Conservation (phyloP, 2,888 invertebrate genomes). For the Aquatica leii region DNA sequence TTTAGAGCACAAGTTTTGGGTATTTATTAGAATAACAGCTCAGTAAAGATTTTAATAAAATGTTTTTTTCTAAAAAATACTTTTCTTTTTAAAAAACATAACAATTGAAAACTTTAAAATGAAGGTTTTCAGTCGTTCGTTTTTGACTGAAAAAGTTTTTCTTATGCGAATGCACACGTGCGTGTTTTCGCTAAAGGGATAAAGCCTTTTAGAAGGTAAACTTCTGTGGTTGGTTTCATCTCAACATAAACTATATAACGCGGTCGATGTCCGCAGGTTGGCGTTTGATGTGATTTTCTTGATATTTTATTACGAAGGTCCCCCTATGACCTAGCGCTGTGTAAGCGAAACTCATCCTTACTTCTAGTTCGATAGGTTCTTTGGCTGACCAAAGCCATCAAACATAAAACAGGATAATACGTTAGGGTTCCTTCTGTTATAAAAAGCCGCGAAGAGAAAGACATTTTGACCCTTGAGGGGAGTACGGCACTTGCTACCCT, state of each 20-base stretch:
- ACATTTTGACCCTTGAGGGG: slow-evolving; percentile 54
- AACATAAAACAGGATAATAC: slow-evolving; percentile 49
- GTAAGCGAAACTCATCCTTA: slow-evolving; percentile 45
- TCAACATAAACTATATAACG: slow-evolving; percentile 44
- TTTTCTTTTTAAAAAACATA: slow-evolving; percentile 1
- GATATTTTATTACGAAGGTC: slow-evolving; percentile 46
- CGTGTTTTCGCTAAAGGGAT: slow-evolving; percentile 19
- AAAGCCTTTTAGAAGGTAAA: slow-evolving; percentile 27
- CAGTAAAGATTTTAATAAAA: background rate
- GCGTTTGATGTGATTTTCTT: slow-evolving; percentile 47
- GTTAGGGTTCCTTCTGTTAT: slow-evolving; percentile 48
- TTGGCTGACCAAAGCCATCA: slow-evolving; percentile 42
- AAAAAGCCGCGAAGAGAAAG: slow-evolving; percentile 57
- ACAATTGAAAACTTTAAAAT: slow-evolving; percentile 11
- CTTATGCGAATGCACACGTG: slow-evolving; percentile 15
- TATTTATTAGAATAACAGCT: too few relatives aligned
- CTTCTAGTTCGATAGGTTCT: slow-evolving; percentile 43
- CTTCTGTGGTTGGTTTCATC: slow-evolving; percentile 39
- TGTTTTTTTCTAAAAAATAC: background rate
- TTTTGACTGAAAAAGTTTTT: slow-evolving; percentile 5
- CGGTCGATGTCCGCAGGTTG: slow-evolving; percentile 45
- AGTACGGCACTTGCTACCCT: slow-evolving; percentile 49
- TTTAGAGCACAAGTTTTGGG: too few relatives aligned
- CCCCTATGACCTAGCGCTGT: slow-evolving; percentile 38
- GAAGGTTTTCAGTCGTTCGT: background rate